Conservation (phyloP, 2,888 invertebrate species). For the Chouioia cunea region DNA sequence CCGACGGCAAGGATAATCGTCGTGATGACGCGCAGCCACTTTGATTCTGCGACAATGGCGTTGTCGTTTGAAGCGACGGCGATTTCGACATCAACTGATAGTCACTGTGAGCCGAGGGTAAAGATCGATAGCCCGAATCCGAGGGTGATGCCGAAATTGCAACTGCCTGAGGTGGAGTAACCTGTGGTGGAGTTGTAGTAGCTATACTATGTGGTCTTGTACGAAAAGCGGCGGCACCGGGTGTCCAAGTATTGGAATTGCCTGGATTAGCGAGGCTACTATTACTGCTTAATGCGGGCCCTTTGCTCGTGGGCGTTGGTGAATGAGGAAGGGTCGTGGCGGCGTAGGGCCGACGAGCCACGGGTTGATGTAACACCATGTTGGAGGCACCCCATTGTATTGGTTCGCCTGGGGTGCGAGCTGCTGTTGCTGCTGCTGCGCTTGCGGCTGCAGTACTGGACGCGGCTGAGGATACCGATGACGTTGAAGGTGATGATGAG, state of each 20-base stretch:
- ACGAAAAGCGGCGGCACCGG: conserved; percentile 53
- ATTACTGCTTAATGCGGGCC: conserved; percentile 56
- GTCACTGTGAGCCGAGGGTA: conserved; percentile 75
- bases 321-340: conserved; percentile 71
- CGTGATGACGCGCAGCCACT: conserved; percentile 71
- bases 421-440: conserved; percentile 31
- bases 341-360: conserved; percentile 64
- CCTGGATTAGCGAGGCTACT: conserved; percentile 60
- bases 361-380: conserved; percentile 66
- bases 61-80: conserved; percentile 52
- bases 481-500: conserved; percentile 47
- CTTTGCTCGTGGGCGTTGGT: conserved; percentile 69
- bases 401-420: conserved; percentile 61
- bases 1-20: conserved; percentile 72
- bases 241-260: conserved; percentile 63
- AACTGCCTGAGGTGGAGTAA: conserved; percentile 58
- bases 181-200: conserved; percentile 62
- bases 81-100: conserved; percentile 73
- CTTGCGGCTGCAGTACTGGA: conserved; percentile 52
- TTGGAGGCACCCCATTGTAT: conserved; percentile 66
- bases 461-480: conserved; percentile 48
- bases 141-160: conserved; percentile 67
- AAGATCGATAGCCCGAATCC: conserved; percentile 70
- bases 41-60: conserved; percentile 67
- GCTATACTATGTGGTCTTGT: conserved; percentile 66